These are phyloP conservation scores for Caenorhabditis sp. DNA, from an alignment of 2,888 invertebrate species.

Conservation along the genomic window DNA sequence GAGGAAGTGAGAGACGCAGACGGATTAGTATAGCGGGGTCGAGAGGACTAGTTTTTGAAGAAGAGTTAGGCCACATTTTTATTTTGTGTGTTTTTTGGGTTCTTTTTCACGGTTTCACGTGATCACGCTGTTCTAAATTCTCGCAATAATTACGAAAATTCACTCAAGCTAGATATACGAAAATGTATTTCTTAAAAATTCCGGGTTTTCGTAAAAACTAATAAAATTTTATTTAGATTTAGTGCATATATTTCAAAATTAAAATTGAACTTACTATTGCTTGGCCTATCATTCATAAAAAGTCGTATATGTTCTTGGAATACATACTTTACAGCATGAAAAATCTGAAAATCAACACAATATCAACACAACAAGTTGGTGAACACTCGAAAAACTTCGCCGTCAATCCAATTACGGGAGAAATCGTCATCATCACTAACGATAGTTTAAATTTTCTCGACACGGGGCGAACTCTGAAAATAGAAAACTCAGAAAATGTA, in stretches of 20 bases:
- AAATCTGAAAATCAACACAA: background rate
- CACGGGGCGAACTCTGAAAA: conserved; percentile 4
- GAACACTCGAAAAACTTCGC: conserved; percentile 19
- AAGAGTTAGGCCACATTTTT: background rate
- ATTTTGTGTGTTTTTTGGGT: background rate
- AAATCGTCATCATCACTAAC: conserved; percentile 18
- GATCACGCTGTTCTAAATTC: no score
- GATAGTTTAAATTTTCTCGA: conserved; percentile 13
- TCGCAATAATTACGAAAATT: no score
- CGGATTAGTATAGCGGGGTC: background rate
- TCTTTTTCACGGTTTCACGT: background rate
- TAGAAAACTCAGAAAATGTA: background rate
- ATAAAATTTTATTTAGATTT: no score
- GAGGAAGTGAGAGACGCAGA: conserved; percentile 3
- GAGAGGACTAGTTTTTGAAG: background rate
- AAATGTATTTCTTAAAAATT: no score
- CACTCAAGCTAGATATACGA: no score
- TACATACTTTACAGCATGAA: background rate
- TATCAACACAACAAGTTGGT: background rate
- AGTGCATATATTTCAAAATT: no score
- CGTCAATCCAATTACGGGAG: conserved; percentile 17
- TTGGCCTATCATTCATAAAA: no score
- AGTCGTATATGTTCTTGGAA: no score
- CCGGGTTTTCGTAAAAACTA: no score
- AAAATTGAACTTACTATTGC: no score